Conservation (phyloP, 2,888 invertebrate species). For the Dryobotodes eremita region DNA sequence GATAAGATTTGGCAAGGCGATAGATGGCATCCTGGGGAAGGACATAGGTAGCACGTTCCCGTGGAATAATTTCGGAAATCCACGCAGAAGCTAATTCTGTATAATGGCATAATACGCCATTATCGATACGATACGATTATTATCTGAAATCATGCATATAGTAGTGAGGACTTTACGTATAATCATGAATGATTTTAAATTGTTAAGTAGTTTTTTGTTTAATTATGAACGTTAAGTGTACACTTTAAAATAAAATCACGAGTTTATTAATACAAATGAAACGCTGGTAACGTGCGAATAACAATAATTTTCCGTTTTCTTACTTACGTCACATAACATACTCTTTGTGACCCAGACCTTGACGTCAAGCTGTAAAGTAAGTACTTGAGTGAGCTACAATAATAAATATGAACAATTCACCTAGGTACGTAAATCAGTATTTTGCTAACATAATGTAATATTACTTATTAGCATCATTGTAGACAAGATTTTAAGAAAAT, state of each 20-base stretch:
- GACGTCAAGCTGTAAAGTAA: conserved; percentile 47
- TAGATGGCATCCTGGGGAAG: no score
- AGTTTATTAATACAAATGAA: conserved; percentile 12
- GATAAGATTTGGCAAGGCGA: no score
- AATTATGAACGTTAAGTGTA: conserved; percentile 1
- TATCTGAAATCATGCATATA: neutral
- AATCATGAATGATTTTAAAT: conserved; percentile 15
- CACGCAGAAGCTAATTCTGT: no score
- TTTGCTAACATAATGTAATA: conserved; percentile 1
- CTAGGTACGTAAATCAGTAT: conserved; percentile 37
- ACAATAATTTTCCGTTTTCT: conserved; percentile 34
- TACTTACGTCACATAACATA: conserved; percentile 32
- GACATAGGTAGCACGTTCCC: no score
- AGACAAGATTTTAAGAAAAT: neutral
- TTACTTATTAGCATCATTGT: neutral
- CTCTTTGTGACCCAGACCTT: conserved; percentile 54
- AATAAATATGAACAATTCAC: conserved; percentile 51
- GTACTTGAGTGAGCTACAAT: conserved; percentile 33
- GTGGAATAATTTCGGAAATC: no score
- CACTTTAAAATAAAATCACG: conserved; percentile 22
- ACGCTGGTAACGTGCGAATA: conserved; percentile 24
- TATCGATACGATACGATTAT: no score
- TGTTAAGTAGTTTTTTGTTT: neutral
- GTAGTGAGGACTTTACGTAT: neutral
- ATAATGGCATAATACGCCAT: neutral